Conservation (phyloP, 2,797 vertebrate species). For the Channallabes apus region DNA sequence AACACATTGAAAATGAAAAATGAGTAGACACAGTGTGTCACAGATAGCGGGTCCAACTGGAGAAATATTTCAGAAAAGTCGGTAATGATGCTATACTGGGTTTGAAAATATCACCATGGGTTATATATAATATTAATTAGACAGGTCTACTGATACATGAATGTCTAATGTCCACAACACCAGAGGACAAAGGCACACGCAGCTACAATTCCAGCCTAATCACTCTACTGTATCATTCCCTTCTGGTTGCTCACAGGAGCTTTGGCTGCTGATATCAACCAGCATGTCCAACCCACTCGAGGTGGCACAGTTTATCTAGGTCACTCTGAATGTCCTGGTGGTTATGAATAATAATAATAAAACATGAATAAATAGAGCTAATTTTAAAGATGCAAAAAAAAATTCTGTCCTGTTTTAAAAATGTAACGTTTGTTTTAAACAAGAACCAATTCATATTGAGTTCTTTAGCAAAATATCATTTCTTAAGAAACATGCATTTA, state of each 20-base stretch:
- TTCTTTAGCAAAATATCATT: neutral
- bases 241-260: conserved; percentile 20
- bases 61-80: conserved; percentile 17
- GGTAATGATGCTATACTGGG: conserved; percentile 10
- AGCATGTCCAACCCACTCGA: conserved; percentile 29
- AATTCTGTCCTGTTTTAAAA: neutral
- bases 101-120: conserved; percentile 11
- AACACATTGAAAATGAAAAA: neutral
- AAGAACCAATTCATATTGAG: neutral
- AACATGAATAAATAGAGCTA: too few relatives aligned
- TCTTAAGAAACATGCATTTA: neutral
- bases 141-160: conserved; percentile 10
- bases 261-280: conserved; percentile 33
- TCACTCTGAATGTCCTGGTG: neutral
- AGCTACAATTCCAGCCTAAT: conserved; percentile 25
- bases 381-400: neutral
- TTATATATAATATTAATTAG: conserved; percentile 36
- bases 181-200: conserved; percentile 9
- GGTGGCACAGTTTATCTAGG: conserved; percentile 24
- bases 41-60: neutral
- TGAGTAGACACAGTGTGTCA: neutral
- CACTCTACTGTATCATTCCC: conserved; percentile 28
- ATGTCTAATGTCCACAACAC: conserved; percentile 24
- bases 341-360: neutral
- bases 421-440: neutral